Evolutionary conservation across 2,888 invertebrate species (phyloP).

Genomic region (Harmothoe impar): DNA sequence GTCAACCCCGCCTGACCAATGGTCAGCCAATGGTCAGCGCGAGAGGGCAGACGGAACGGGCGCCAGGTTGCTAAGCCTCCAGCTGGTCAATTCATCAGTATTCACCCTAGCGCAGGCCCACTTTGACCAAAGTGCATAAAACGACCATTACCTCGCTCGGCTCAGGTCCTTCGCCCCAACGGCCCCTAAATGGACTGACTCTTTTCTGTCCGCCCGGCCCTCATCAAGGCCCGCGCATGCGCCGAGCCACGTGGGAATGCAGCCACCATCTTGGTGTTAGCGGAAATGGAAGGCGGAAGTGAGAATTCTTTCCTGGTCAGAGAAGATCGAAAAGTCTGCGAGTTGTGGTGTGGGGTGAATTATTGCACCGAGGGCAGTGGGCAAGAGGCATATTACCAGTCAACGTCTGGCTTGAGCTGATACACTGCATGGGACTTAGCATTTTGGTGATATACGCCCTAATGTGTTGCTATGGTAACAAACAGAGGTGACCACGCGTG

Average conservation of each 20-base stretch:
- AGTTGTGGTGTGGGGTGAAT: not conserved
- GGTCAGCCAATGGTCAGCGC: not conserved
- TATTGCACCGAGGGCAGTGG: not conserved
- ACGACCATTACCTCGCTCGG: conserved; percentile 46
- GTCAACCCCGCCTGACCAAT: not conserved
- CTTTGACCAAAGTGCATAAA: conserved; percentile 57
- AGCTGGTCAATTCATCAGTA: conserved; percentile 57
- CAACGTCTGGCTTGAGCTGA: too few relatives aligned
- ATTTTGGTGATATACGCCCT: not conserved
- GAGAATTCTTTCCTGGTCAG: not conserved
- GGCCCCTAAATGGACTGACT: not conserved
- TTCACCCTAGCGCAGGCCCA: conserved; percentile 34
- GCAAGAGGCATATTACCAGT: too few relatives aligned
- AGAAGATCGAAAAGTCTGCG: not conserved
- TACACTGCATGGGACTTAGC: too few relatives aligned
- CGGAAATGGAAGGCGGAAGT: conserved; percentile 43
- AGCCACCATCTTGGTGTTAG: conserved; percentile 8
- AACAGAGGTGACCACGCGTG: not conserved
- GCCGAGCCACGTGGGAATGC: conserved; percentile 28
- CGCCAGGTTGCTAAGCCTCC: conserved; percentile 55
- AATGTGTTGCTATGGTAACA: not conserved
- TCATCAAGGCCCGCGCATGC: conserved; percentile 21
- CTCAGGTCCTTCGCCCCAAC: not conserved
- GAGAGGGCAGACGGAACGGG: not conserved
- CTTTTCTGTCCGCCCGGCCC: conserved; percentile 2